Conservation (phyloP, 1,140 invertebrate species). For the Doryteuthis pealeii region DNA sequence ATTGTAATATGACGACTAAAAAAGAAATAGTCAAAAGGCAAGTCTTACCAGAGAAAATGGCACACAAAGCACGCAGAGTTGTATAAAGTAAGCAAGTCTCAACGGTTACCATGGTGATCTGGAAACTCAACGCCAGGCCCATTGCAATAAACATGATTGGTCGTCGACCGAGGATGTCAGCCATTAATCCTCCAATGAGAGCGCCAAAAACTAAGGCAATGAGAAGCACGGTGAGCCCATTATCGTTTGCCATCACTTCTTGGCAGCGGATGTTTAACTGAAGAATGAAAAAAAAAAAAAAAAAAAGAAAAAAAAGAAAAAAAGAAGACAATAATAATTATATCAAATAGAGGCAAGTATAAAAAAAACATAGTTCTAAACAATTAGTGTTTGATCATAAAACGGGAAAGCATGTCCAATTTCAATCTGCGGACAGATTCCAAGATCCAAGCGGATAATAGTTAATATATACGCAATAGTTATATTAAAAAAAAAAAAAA, state of each 20-base stretch:
- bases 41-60: conserved; percentile 34
- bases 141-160: conserved; percentile 32
- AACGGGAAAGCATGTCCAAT: too few species aligned
- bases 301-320: too few species aligned
- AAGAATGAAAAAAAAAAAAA: not conserved
- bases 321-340: too few species aligned
- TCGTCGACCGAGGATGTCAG: conserved; percentile 38
- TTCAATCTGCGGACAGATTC: too few species aligned
- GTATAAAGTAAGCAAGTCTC: conserved; percentile 35
- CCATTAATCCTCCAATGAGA: conserved; percentile 36
- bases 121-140: conserved; percentile 31
- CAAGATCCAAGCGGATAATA: too few species aligned
- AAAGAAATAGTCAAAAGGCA: too few species aligned
- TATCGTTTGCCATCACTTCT: not conserved
- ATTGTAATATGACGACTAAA: too few species aligned
- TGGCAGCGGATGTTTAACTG: not conserved
- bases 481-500: too few species aligned
- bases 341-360: too few species aligned
- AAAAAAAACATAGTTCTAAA: too few species aligned
- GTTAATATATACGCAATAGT: too few species aligned
- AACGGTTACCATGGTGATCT: conserved; percentile 27
- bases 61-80: conserved; percentile 26
- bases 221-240: not conserved
- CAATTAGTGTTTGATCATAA: too few species aligned
- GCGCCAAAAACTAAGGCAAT: conserved; percentile 34